phyloP scores from a whole-genome alignment of 2,888 invertebrate genomes.

The Pseudococcus jackbeardsleyi region DNA sequence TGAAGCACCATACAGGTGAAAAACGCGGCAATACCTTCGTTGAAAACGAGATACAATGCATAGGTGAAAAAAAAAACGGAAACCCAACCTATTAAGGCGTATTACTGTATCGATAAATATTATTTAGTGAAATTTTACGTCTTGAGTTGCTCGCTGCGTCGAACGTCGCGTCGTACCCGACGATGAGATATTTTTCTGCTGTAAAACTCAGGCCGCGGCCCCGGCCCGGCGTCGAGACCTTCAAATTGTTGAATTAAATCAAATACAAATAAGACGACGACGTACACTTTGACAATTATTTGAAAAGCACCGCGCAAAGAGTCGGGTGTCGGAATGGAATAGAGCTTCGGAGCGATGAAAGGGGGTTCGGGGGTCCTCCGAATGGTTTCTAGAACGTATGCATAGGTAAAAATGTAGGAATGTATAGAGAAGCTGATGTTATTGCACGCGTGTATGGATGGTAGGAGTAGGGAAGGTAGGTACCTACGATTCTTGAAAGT shows the following conservation, averaged over 20 bases:
- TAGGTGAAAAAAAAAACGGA: not conserved
- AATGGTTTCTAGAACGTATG: not conserved
- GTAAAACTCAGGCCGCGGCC: not conserved
- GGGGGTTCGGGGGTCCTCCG: not conserved
- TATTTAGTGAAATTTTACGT: not conserved
- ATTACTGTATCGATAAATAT: not conserved
- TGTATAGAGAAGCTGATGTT: not conserved
- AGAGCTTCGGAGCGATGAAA: not conserved
- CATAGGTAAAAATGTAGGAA: not conserved
- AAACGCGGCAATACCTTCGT: too few species aligned
- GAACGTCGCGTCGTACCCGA: not conserved
- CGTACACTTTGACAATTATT: not conserved
- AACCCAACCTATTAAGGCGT: constrained; percentile 19
- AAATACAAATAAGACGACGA: not conserved
- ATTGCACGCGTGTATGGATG: not conserved
- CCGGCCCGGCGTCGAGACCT: not conserved
- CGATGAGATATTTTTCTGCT: too few species aligned
- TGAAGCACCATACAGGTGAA: not conserved
- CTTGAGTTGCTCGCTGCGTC: not conserved
- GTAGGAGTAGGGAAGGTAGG: not conserved
- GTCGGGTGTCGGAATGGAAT: not conserved
- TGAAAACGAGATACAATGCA: not conserved
- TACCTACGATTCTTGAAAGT: not conserved
- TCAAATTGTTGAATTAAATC: constrained; percentile 19
- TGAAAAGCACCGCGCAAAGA: not conserved